Percentiles rank a stretch among this genome's conserved stretches.
Conservation (phyloP, 2,113 vertebrate genomes). For the Amphilophus citrinellus region DNA sequence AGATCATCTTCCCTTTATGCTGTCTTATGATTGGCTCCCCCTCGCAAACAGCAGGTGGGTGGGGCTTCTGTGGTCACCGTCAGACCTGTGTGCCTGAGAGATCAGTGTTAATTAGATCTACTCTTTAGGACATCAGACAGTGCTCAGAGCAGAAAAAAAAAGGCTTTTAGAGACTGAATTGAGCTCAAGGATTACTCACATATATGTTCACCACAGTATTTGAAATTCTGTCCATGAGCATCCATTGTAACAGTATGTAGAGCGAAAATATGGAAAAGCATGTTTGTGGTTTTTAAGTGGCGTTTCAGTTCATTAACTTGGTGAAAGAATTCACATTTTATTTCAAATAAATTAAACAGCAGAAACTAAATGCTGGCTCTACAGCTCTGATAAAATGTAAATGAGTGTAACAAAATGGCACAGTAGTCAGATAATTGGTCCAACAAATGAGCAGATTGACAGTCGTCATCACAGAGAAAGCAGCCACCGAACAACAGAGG, state of each 20-base stretch:
- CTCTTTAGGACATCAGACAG: not conserved
- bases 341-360: not conserved
- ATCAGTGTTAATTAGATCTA: not conserved
- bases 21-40: not conserved
- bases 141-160: not conserved
- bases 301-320: no score
- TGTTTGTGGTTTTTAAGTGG: not conserved
- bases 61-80: no score
- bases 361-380: not conserved
- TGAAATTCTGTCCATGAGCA: not conserved
- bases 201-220: not conserved
- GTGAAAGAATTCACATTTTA: not conserved
- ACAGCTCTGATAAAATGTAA: not conserved
- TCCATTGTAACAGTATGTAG: slow-evolving; percentile 1
- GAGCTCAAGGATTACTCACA: not conserved
- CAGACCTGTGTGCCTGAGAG: no score
- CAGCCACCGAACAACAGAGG: slow-evolving; percentile 1
- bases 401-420: not conserved
- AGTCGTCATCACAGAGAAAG: not conserved
- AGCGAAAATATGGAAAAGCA: not conserved
- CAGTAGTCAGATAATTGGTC: not conserved
- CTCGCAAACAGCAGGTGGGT: no score
- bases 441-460: not conserved
- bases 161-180: no score
- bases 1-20: not conserved